Evolutionary conservation across 2,797 vertebrate species (phyloP).

Genomic region (Eulemur mongoz): DNA sequence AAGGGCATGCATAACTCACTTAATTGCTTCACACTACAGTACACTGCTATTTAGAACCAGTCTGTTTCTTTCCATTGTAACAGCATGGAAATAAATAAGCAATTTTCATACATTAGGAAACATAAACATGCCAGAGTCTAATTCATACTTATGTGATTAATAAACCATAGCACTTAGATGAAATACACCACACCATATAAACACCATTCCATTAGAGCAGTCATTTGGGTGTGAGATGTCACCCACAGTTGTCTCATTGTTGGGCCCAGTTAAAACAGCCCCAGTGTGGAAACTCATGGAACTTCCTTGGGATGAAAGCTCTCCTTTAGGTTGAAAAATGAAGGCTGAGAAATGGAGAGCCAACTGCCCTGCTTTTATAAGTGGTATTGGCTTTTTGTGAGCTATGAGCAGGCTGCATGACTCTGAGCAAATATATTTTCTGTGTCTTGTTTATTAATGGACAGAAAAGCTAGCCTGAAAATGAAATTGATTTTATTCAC

Average conservation of each 20-base stretch:
- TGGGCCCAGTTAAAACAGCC: neutral
- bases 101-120: slow-evolving; percentile 80
- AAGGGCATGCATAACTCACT: slow-evolving; percentile 73
- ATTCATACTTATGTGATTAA: slow-evolving; percentile 79
- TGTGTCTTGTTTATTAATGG: slow-evolving; percentile 79
- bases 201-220: slow-evolving; percentile 69
- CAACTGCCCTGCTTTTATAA: slow-evolving; percentile 40
- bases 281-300: neutral
- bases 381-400: slow-evolving; percentile 47
- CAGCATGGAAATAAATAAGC: slow-evolving; percentile 78
- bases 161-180: slow-evolving; percentile 67
- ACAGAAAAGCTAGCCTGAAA: slow-evolving; percentile 70
- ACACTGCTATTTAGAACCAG: slow-evolving; percentile 72
- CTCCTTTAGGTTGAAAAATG: slow-evolving; percentile 48
- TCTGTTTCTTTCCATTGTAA: slow-evolving; percentile 78
- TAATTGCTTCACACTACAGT: slow-evolving; percentile 80
- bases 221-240: slow-evolving; percentile 67
- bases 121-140: slow-evolving; percentile 75
- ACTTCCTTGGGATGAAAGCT: neutral
- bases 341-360: slow-evolving; percentile 4
- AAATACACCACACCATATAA: slow-evolving; percentile 63
- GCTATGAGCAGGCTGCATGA: slow-evolving; percentile 6
- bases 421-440: slow-evolving; percentile 63
- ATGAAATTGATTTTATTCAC: slow-evolving; percentile 81
- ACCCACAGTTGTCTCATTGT: neutral